Evolutionary conservation across 2,888 invertebrate genomes (phyloP), one percentile per base, ranked within the genome.

Genomic region (Lithophane socia): DNA sequence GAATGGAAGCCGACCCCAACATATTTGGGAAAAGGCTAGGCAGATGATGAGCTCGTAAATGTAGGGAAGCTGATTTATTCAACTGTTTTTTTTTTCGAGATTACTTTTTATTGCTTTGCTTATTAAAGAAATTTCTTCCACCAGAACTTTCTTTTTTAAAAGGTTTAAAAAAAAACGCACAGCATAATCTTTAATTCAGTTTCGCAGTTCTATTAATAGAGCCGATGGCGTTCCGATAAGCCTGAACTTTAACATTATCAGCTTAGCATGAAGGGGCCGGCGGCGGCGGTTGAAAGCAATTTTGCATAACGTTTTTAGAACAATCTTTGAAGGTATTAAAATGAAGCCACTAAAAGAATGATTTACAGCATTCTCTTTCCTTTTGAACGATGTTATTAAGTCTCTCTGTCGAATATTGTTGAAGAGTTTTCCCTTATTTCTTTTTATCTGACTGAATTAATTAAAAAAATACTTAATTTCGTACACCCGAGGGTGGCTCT

Each of bases 181-280:
- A 37, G 37, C 37, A 37, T 5, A 5, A 37, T 37, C 37, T 37
- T 37, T 37, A 37, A 37, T 64, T 64, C 44, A 79, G 24, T 73
- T 73, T 65, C 37, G 1, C 21, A n/a, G 54, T 18, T 75, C 56
- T 80, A 70, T 66, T 80, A 80, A 66, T 75, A 66, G 66, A 68
- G 37, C 21, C 3, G 49, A 56, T 66, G 75, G 66, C 60, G 66
- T 24, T 37, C 56, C 60, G 80, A 80, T 80, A 75, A 49, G 69
- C 69, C 21, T 71, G 82, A 82, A 80, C 80, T 80, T 75, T 70
- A 70, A 75, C 75, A 80, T 80, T 80, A 70, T 80, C 69, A 61
- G 49, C 42, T 49, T 18, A 8, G n/a, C 65, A 44, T 61, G 42
- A 21, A 70, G 29, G 80, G 77, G 37, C 37, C 24, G 56, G 47